Evolutionary conservation across 2,888 invertebrate genomes (phyloP), one percentile per base, ranked within the genome.

Genomic region (Abscondita cerata): DNA sequence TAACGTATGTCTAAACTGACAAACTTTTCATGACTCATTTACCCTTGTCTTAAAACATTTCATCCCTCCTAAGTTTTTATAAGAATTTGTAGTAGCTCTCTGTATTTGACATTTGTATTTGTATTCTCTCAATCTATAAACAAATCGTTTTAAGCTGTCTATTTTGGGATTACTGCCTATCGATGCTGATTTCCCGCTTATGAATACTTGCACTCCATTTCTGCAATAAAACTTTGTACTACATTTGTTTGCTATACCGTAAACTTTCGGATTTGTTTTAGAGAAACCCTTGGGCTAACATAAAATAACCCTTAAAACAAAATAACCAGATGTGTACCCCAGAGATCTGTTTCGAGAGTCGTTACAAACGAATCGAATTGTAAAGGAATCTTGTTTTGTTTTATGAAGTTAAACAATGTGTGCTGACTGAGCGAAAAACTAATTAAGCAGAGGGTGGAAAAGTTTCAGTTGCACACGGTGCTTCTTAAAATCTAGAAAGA

Each of bases 301-400:
- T 41, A 41, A 36, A 36, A 36, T 12, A 36, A 36, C 36, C 36
- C 36, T 36, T 36, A 41, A 41, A 41, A 41, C 41, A 41, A 41
- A 41, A 41, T 18, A 41, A 41, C 15, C 41, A 41, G 41, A 41
- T 12, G 11, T 15, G 41, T 15, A 12, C 41, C 18, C 5, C n/a
- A 6, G 25, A 44, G 11, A 36, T 12, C 12, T 36, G 11, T 44
- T 16, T 19, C 18, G 4, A 1, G 19, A 44, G 18, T 44, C 44
- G 16, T 44, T 44, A 11, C 16, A 44, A 41, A 44, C 44, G 19
- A 44, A 44, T 19, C 18, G 44, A 19, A 44, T 44, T 15, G 18
- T 16, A 15, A 6, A 44, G 18, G 44, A 18, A 18, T 18, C 11
- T 44, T 19, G 44, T 18, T 44, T 44, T 44, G 44, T 18, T 44